A percentile compares a stretch with the other conserved stretches of the same genome.
Evolutionary conservation across 1,140 invertebrate species (phyloP).

Genomic region (Helicoverpa armigera): DNA sequence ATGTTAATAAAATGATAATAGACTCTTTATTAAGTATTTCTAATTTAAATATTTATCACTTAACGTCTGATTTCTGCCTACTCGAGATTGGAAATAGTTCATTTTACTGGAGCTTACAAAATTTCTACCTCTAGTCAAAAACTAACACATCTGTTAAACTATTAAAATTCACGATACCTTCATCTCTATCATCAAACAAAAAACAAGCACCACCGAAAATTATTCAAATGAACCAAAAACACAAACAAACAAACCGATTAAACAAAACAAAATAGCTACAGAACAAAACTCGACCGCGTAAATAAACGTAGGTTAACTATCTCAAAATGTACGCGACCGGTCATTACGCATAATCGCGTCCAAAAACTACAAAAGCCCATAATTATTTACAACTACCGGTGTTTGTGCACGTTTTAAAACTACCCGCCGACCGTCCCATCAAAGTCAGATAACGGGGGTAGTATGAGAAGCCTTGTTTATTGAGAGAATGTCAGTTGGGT

Average conservation of each 20-base stretch:
- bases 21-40: no score
- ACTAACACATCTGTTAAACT: no score
- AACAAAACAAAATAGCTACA: slow-evolving; percentile 20
- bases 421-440: slow-evolving; percentile 53
- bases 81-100: no score
- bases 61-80: no score
- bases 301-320: slow-evolving; percentile 24
- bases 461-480: slow-evolving; percentile 63
- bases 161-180: no score
- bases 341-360: slow-evolving; percentile 48
- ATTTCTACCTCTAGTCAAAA: no score
- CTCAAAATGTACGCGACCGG: slow-evolving; percentile 26
- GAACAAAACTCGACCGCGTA: slow-evolving; percentile 19
- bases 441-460: slow-evolving; percentile 58
- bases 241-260: slow-evolving; percentile 36
- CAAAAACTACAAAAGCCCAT: slow-evolving; percentile 51
- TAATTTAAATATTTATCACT: no score
- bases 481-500: slow-evolving; percentile 49
- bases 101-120: no score
- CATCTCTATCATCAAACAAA: slow-evolving; percentile 1
- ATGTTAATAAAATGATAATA: no score
- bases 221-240: slow-evolving; percentile 32
- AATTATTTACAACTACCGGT: slow-evolving; percentile 54
- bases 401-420: slow-evolving; percentile 57
- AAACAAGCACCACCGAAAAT: not conserved